Evolutionary conservation across 2,888 invertebrate genomes (phyloP).

Genomic region (Lissonota sp.): DNA sequence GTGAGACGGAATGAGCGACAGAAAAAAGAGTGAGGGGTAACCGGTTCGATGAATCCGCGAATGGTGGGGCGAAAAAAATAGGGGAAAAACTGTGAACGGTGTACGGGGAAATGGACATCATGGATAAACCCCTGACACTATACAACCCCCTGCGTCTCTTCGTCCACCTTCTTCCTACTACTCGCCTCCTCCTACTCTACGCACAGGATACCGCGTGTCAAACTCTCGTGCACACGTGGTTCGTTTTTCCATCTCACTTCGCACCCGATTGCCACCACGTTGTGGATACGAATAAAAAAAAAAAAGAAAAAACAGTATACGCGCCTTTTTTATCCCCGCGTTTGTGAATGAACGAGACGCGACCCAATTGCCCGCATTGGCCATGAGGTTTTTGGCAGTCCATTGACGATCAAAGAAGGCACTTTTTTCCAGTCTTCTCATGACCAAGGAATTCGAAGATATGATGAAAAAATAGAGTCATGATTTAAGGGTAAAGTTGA

Average conservation of each 20-base stretch:
- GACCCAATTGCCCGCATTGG: neutral
- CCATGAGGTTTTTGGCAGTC: neutral
- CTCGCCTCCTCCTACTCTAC: slow-evolving; percentile 76
- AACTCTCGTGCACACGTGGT: slow-evolving; percentile 80
- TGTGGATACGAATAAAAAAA: slow-evolving; percentile 60
- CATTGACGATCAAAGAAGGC: neutral
- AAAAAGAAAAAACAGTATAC: slow-evolving; percentile 38
- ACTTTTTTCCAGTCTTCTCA: neutral
- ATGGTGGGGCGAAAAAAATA: slow-evolving; percentile 81
- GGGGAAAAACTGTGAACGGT: slow-evolving; percentile 76
- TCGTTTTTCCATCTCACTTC: slow-evolving; percentile 71
- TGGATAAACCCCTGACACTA: slow-evolving; percentile 71
- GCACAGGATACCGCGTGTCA: slow-evolving; percentile 83
- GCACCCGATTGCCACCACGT: slow-evolving; percentile 50
- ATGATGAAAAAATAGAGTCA: neutral
- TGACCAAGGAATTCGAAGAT: neutral
- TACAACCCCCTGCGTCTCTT: slow-evolving; percentile 48
- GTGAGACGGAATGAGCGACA: slow-evolving; percentile 50
- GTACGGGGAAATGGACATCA: slow-evolving; percentile 78
- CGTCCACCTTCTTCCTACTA: slow-evolving; percentile 66
- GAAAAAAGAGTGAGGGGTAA: slow-evolving; percentile 59
- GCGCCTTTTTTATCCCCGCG: slow-evolving; percentile 41
- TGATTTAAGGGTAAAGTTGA: neutral
- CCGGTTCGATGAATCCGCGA: slow-evolving; percentile 74
- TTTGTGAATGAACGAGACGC: slow-evolving; percentile 55